Evolutionary conservation across 2,113 vertebrate genomes (phyloP).

Genomic region (Bothrops jararaca): DNA sequence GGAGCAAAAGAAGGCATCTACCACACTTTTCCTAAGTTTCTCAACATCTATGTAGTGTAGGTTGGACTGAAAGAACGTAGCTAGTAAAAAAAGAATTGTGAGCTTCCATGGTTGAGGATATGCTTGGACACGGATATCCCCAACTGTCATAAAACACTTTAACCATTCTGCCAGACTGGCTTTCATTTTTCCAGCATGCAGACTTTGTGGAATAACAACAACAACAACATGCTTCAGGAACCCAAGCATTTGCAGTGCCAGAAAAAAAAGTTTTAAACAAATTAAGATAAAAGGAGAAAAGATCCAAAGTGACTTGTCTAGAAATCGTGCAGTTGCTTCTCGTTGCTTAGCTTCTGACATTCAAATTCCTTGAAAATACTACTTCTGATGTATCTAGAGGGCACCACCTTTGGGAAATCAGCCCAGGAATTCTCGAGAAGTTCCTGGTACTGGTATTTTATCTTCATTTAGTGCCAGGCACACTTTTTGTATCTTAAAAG

Average conservation of each 20-base stretch:
- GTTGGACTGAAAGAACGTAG: neutral
- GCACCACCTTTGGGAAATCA: neutral
- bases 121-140: neutral
- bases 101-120: neutral
- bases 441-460: neutral
- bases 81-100: neutral
- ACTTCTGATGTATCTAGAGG: neutral
- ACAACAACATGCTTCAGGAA: neutral
- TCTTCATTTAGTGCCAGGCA: neutral
- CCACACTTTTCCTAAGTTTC: no score
- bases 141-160: neutral
- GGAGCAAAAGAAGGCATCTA: no score
- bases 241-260: neutral
- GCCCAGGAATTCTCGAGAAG: neutral
- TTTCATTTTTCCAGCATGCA: neutral
- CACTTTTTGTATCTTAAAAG: neutral
- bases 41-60: no score
- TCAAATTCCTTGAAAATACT: neutral
- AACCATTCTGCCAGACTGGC: no score
- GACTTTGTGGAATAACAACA: neutral
- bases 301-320: neutral
- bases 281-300: neutral
- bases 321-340: neutral
- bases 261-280: neutral
- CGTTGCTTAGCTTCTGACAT: neutral